Evolutionary conservation across 2,888 invertebrate species (phyloP).

Genomic region (Drosophila yooni): DNA sequence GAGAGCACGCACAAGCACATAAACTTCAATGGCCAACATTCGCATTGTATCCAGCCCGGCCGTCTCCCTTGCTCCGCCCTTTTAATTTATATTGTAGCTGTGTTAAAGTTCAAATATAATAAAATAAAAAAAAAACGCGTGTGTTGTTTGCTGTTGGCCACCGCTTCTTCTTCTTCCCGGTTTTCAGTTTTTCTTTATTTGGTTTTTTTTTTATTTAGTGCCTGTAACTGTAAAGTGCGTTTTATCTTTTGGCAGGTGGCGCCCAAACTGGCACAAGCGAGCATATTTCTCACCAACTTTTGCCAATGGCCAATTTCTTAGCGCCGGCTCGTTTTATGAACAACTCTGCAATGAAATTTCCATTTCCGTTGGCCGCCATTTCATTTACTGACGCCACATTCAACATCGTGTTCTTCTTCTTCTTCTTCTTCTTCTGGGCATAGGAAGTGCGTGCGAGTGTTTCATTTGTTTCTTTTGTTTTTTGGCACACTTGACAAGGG

Average conservation of each 20-base stretch:
- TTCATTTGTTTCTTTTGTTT: conserved; percentile 11
- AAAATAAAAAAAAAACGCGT: conserved; percentile 61
- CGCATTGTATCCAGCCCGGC: conserved; percentile 15
- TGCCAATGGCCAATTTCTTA: conserved; percentile 63
- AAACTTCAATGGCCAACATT: conserved; percentile 53
- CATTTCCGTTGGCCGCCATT: conserved; percentile 62
- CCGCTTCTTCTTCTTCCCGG: neutral
- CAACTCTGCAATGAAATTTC: conserved; percentile 63
- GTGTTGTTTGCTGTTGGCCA: conserved; percentile 27
- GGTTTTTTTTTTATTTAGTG: conserved; percentile 15
- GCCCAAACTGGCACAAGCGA: neutral
- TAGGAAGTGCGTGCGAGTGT: neutral
- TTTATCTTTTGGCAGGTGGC: conserved; percentile 66
- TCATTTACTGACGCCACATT: conserved; percentile 48
- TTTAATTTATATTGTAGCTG: conserved; percentile 77
- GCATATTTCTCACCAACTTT: conserved; percentile 43
- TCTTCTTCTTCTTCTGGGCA: neutral
- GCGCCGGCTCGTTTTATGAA: conserved; percentile 54
- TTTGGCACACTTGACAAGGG: neutral
- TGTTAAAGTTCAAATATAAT: conserved; percentile 74
- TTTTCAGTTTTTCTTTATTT: conserved; percentile 13
- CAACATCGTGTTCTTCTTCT: neutral
- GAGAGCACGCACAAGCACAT: conserved; percentile 46
- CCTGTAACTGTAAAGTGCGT: conserved; percentile 63
- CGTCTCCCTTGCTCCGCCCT: conserved; percentile 43